These are phyloP conservation scores for Nixonia krombeini DNA, from an alignment of 1,140 invertebrate genomes.

Conservation along the genomic window DNA sequence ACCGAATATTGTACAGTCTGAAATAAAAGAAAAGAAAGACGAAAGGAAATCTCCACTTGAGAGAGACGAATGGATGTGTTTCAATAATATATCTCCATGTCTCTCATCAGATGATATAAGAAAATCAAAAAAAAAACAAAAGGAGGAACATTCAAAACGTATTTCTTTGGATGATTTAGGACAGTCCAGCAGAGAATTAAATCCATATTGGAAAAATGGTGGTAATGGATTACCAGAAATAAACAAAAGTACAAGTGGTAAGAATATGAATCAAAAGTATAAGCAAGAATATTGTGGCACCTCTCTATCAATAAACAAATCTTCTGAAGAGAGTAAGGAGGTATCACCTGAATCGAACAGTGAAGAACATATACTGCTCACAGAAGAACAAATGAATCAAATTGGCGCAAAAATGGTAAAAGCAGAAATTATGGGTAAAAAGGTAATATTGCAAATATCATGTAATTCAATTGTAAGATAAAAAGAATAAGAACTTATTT, in stretches of 20 bases:
- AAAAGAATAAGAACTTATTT: no score
- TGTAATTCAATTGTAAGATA: no score
- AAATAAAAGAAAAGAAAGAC: conserved; percentile 16
- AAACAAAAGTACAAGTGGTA: conserved; percentile 41
- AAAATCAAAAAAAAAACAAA: conserved; percentile 58
- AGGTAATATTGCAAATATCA: conserved; percentile 68
- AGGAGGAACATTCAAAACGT: conserved; percentile 72
- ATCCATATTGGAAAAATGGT: conserved; percentile 94
- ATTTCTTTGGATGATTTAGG: conserved; percentile 77
- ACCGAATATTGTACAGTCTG: conserved; percentile 12
- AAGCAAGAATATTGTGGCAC: no score
- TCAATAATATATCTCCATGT: conserved; percentile 63
- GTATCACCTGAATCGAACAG: neutral
- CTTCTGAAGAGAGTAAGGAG: conserved; percentile 72
- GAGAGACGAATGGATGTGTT: conserved; percentile 72
- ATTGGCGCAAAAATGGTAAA: conserved; percentile 90
- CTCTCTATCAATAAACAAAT: no score
- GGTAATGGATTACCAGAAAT: conserved; percentile 80
- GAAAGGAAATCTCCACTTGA: conserved; percentile 45
- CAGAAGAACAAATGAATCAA: conserved; percentile 89
- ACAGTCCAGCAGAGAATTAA: conserved; percentile 83
- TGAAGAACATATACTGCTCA: conserved; percentile 64
- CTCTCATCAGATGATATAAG: conserved; percentile 61
- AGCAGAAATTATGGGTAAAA: conserved; percentile 91
- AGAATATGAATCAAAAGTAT: conserved; percentile 69